These are phyloP conservation scores for Tachuris rubrigastra DNA, from an alignment of 2,113 vertebrate genomes.

Conservation along the genomic window DNA sequence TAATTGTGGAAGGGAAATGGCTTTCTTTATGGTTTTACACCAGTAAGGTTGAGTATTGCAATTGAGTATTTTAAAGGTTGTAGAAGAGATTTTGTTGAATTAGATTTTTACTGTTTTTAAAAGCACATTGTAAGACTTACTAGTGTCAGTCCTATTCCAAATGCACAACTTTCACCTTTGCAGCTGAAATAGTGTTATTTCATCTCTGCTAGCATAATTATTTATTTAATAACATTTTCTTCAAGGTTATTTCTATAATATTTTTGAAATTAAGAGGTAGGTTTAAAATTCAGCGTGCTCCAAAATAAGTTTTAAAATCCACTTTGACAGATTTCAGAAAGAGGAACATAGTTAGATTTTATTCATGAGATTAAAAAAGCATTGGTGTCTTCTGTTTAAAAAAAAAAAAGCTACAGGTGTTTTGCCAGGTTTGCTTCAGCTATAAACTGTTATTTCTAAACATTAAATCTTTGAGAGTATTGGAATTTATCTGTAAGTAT, in stretches of 20 bases:
- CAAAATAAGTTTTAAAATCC: neutral
- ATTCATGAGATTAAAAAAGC: neutral
- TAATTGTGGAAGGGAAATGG: neutral
- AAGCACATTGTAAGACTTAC: neutral
- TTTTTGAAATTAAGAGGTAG: neutral
- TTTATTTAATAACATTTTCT: neutral
- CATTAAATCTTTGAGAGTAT: neutral
- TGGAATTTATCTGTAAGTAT: neutral
- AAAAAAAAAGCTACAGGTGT: neutral
- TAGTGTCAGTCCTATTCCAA: neutral
- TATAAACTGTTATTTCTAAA: neutral
- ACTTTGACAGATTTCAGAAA: neutral
- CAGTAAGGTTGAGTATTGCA: neutral
- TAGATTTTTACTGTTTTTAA: neutral
- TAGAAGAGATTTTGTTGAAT: neutral
- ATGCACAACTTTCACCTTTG: neutral
- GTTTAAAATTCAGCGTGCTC: neutral
- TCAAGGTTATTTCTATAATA: neutral
- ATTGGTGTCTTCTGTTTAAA: neutral
- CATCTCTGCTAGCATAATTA: neutral
- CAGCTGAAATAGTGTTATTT: neutral
- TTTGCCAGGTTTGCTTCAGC: slow-evolving; percentile 19
- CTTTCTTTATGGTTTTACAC: neutral
- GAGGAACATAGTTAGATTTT: neutral
- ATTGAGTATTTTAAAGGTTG: neutral